Percentiles rank a stretch among this genome's conserved stretches.
Evolutionary conservation across 2,797 vertebrate genomes (phyloP).

Genomic region (Muscicapa striata): DNA sequence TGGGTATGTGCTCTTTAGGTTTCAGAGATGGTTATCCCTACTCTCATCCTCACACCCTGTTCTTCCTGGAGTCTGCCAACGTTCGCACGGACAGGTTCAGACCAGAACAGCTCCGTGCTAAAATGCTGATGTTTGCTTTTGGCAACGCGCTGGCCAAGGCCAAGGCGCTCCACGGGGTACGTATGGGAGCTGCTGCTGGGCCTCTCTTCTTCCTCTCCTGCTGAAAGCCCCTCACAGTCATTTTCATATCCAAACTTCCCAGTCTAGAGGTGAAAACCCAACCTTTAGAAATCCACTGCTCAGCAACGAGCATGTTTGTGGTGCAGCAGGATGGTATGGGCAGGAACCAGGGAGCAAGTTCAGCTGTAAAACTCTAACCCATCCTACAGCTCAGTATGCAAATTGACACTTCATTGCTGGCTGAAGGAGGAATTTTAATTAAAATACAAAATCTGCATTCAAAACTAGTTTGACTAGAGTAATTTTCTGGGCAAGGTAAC

Average conservation of each 20-base stretch:
- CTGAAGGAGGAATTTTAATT: slow-evolving; percentile 58
- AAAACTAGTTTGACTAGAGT: slow-evolving; percentile 64
- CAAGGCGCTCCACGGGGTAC: slow-evolving; percentile 83
- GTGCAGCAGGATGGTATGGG: neutral
- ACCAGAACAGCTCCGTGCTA: slow-evolving; percentile 88
- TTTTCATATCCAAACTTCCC: neutral
- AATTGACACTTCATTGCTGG: slow-evolving; percentile 45
- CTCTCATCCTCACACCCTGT: slow-evolving; percentile 88
- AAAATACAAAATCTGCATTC: slow-evolving; percentile 66
- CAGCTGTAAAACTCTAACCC: neutral
- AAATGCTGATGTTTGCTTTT: slow-evolving; percentile 93
- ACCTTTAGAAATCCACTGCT: neutral
- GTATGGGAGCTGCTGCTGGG: slow-evolving; percentile 25
- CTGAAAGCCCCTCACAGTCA: neutral
- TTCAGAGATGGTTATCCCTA: slow-evolving; percentile 85
- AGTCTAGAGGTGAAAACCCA: neutral
- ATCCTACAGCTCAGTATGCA: slow-evolving; percentile 30
- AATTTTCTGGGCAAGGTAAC: slow-evolving; percentile 69
- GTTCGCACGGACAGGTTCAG: slow-evolving; percentile 62
- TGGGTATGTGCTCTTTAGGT: slow-evolving; percentile 74
- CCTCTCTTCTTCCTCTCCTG: neutral
- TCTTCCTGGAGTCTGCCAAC: slow-evolving; percentile 79
- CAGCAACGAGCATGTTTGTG: rapidly evolving
- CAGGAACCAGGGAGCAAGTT: neutral
- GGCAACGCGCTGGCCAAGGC: slow-evolving; percentile 89